Conservation (phyloP, 2,888 invertebrate genomes). For the Prosapia bicincta region DNA sequence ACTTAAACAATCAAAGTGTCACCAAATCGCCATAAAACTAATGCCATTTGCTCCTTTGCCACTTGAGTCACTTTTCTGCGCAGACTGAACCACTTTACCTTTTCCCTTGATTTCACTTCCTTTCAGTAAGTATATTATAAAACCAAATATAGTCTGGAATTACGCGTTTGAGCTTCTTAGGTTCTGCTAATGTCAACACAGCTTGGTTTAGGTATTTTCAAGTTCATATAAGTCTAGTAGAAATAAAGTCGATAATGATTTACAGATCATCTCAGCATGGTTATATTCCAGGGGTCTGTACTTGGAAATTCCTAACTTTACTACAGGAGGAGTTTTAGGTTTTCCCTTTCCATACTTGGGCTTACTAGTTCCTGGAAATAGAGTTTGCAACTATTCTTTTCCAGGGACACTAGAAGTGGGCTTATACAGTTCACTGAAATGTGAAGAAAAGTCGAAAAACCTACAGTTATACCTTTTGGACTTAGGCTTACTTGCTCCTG, state of each 20-base stretch:
- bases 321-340: background rate
- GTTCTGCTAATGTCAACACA: background rate
- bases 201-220: background rate
- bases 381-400: background rate
- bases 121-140: background rate
- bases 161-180: background rate
- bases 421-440: background rate
- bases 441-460: slow-evolving; percentile 8
- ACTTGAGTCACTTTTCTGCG: background rate
- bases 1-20: background rate
- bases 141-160: background rate
- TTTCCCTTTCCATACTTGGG: background rate
- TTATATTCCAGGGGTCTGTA: slow-evolving; percentile 1
- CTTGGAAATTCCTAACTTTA: slow-evolving; percentile 5
- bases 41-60: background rate
- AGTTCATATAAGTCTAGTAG: background rate
- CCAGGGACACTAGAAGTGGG: background rate
- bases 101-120: background rate
- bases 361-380: background rate
- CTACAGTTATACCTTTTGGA: too few species aligned
- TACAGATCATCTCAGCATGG: background rate
- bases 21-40: background rate
- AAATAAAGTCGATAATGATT: background rate
- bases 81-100: background rate
- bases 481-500: slow-evolving; percentile 4